Conservation (phyloP, 2,797 vertebrate species). For the Characodon lateralis region DNA sequence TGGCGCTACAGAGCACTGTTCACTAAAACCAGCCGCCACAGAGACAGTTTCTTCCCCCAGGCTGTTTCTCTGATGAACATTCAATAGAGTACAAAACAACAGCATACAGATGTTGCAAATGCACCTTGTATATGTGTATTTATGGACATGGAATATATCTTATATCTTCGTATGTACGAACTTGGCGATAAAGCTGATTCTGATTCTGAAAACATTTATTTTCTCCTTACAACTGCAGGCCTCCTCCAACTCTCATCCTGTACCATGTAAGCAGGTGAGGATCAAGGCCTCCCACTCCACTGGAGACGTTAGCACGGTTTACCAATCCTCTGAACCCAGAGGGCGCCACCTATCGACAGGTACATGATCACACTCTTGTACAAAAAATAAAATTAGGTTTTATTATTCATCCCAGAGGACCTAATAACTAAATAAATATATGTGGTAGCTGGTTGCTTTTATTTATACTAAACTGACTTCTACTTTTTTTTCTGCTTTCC, state of each 20-base stretch:
- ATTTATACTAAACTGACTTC: constrained; percentile 6
- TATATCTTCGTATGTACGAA: no score
- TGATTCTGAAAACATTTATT: neutral
- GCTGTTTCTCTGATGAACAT: no score
- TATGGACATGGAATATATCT: no score
- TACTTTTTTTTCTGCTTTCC: constrained; percentile 84
- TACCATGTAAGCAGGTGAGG: constrained; percentile 90
- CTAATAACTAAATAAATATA: neutral
- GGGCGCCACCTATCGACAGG: constrained; percentile 93
- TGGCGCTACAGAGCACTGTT: no score
- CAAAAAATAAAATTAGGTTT: neutral
- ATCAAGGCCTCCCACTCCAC: constrained; percentile 94
- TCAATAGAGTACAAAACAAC: no score
- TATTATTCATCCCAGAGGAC: neutral
- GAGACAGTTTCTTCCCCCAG: no score
- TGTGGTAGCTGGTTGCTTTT: neutral
- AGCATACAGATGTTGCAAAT: no score
- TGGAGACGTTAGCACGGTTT: constrained; percentile 88
- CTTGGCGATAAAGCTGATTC: no score
- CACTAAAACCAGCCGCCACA: no score
- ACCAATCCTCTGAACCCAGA: constrained; percentile 89
- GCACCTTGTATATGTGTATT: no score
- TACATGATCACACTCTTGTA: constrained; percentile 66
- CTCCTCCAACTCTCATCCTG: constrained; percentile 83
- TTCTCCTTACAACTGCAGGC: constrained; percentile 64